phyloP scores from a whole-genome alignment of 2,888 invertebrate genomes.

The Cartodere bifasciata region DNA sequence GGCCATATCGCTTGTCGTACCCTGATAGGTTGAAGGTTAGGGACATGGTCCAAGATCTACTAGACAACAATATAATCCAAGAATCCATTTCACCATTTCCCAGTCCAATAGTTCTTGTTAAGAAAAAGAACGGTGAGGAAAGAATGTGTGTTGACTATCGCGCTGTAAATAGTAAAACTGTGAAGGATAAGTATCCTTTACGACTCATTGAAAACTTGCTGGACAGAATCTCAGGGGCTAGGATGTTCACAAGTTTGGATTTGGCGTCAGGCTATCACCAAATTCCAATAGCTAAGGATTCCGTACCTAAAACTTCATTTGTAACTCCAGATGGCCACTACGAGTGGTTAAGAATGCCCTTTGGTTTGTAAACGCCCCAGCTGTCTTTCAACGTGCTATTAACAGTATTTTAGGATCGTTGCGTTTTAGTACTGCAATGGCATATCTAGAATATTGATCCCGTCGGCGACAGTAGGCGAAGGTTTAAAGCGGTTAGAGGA shows the following conservation, averaged over 20 bases:
- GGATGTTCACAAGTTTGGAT: conserved; percentile 8
- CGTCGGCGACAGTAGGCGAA: conserved; percentile 11
- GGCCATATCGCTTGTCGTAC: conserved; percentile 14
- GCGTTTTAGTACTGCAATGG: conserved; percentile 10
- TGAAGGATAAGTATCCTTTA: conserved; percentile 9
- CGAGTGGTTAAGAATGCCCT: conserved; percentile 11
- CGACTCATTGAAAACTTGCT: conserved; percentile 8
- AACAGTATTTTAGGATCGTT: conserved; percentile 10
- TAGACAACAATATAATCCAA: conserved; percentile 11
- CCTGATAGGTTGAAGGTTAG: conserved; percentile 13
- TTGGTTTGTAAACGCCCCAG: conserved; percentile 17
- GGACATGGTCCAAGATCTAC: conserved; percentile 12
- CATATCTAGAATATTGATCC: conserved; percentile 16
- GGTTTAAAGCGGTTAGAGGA: conserved; percentile 11
- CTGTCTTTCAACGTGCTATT: conserved; percentile 13
- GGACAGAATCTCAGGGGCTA: not conserved
- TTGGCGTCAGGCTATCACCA: conserved; percentile 9
- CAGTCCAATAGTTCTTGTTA: conserved; percentile 13
- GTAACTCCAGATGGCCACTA: conserved; percentile 14
- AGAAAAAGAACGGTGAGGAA: conserved; percentile 13
- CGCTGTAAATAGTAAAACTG: conserved; percentile 9
- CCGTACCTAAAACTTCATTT: conserved; percentile 10
- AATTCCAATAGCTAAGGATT: conserved; percentile 4
- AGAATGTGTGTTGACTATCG: conserved; percentile 10
- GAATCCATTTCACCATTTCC: conserved; percentile 13